A percentile compares a stretch with the other conserved stretches of the same genome.
phyloP scores from a whole-genome alignment of 2,113 vertebrate genomes.

The Pelmatolapia mariae region DNA sequence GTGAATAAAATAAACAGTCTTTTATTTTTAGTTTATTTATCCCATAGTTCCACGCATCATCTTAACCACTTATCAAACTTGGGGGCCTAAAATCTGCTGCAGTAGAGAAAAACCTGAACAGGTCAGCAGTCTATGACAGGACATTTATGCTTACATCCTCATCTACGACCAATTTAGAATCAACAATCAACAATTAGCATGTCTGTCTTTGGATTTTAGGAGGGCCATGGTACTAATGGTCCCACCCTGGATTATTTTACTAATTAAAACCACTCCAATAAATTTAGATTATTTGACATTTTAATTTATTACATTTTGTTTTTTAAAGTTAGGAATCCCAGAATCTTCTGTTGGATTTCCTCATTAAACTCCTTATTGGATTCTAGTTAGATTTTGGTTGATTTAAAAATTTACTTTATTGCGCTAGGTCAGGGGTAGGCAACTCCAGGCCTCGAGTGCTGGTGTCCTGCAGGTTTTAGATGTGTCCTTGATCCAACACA shows the following conservation, averaged over 20 bases:
- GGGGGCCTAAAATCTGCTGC: not conserved
- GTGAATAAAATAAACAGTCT: fast-evolving
- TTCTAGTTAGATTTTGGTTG: not conserved
- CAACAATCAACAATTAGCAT: not conserved
- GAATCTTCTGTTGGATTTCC: not conserved
- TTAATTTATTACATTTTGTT: not conserved
- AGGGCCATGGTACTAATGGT: not conserved
- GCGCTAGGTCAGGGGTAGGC: not conserved
- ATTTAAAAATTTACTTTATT: not conserved
- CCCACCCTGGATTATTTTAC: not conserved
- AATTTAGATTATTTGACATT: not conserved
- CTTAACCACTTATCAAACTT: not conserved
- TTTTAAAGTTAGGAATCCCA: not conserved
- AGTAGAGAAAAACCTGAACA: not conserved
- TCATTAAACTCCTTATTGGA: not conserved
- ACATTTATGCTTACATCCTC: not conserved
- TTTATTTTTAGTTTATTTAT: not conserved
- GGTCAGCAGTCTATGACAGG: not conserved
- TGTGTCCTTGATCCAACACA: not conserved
- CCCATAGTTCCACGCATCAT: not conserved
- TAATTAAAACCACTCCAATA: not conserved
- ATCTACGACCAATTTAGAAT: not conserved
- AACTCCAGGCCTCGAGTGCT: fast-evolving
- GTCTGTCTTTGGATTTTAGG: not conserved
- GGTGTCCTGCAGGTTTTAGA: not conserved